Percentiles rank a stretch among this genome's conserved stretches.
Evolutionary conservation across 2,113 vertebrate species (phyloP).

Genomic region (Perccottus glenii): DNA sequence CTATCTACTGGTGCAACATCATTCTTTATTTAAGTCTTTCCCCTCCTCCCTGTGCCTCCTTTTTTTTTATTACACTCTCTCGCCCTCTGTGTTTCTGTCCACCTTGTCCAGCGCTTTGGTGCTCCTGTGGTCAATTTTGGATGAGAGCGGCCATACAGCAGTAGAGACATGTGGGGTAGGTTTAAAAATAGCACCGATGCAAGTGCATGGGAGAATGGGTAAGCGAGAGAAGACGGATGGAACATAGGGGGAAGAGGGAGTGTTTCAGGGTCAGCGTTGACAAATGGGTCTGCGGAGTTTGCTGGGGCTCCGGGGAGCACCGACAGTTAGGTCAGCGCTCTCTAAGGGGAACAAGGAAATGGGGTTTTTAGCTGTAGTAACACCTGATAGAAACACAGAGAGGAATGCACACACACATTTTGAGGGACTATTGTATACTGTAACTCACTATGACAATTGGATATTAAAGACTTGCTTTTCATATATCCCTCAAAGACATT

Average conservation of each 20-base stretch:
- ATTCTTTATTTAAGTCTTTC: constrained; percentile 8
- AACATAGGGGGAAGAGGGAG: constrained; percentile 27
- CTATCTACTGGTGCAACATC: constrained; percentile 3
- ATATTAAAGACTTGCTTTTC: too few relatives aligned
- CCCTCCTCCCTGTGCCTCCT: background rate
- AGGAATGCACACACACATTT: background rate
- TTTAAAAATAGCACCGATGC: constrained; percentile 72
- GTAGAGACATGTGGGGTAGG: constrained; percentile 25
- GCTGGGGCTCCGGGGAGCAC: constrained; percentile 68
- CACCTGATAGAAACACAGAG: constrained; percentile 44
- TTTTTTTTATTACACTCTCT: constrained; percentile 6
- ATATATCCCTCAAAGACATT: background rate
- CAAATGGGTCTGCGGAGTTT: constrained; percentile 77
- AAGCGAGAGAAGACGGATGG: constrained; percentile 55
- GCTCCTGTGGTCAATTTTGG: constrained; percentile 40
- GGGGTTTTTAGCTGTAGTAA: constrained; percentile 66
- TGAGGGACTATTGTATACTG: background rate
- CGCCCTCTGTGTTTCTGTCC: constrained; percentile 33
- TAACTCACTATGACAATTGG: too few relatives aligned
- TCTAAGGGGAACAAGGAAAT: constrained; percentile 63
- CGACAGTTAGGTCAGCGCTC: constrained; percentile 76
- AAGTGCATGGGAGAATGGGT: constrained; percentile 40
- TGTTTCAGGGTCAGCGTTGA: constrained; percentile 79
- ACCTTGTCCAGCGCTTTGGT: constrained; percentile 27
- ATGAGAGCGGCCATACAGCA: constrained; percentile 1